Conservation (phyloP, 2,888 invertebrate genomes). For the Heteromyza rotundicornis region DNA sequence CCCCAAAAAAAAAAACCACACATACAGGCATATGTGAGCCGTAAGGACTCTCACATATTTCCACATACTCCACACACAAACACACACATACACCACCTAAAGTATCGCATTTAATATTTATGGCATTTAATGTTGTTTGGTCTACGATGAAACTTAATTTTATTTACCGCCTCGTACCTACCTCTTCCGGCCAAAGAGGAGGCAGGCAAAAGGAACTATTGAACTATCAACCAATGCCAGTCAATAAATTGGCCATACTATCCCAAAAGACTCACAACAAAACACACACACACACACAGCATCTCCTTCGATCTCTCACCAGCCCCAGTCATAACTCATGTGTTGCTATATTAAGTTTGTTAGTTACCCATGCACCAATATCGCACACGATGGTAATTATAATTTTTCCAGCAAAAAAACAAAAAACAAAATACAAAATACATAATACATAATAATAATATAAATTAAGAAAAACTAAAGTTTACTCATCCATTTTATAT, state of each 20-base stretch:
- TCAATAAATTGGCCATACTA: slow-evolving; percentile 45
- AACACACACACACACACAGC: too few relatives aligned
- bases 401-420: slow-evolving; percentile 28
- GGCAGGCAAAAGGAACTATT: slow-evolving; percentile 35
- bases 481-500: slow-evolving; percentile 27
- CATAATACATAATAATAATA: slow-evolving; percentile 45
- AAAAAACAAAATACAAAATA: neutral
- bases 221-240: slow-evolving; percentile 37
- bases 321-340: slow-evolving; percentile 37
- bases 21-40: neutral
- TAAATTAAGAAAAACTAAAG: slow-evolving; percentile 53
- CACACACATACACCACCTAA: slow-evolving; percentile 27
- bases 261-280: too few relatives aligned
- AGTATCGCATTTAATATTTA: slow-evolving; percentile 58
- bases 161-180: neutral
- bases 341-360: slow-evolving; percentile 5
- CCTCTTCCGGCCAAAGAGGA: neutral
- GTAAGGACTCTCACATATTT: neutral
- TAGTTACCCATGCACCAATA: slow-evolving; percentile 23
- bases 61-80: neutral
- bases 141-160: neutral
- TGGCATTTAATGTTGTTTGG: slow-evolving; percentile 31
- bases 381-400: slow-evolving; percentile 46
- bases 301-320: too few relatives aligned
- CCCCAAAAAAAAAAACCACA: neutral